A percentile compares a stretch with the other conserved stretches of the same genome.
These are phyloP conservation scores for Aplysina aerophoba DNA, from an alignment of 37 sponge, comb jelly and placozoan genomes.

Conservation along the genomic window DNA sequence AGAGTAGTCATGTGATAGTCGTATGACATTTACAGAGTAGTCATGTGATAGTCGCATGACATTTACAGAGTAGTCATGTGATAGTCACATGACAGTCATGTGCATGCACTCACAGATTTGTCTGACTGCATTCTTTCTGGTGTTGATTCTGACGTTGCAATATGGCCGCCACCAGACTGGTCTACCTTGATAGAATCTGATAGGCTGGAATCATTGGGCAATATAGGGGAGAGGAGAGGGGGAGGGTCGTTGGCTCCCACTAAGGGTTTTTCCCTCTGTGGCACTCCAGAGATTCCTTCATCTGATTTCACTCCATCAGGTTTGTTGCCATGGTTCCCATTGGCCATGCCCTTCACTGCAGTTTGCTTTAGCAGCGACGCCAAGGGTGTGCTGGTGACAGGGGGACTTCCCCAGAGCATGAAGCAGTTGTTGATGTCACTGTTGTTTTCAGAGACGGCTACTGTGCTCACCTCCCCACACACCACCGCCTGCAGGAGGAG, in stretches of 20 bases:
- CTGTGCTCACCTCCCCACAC: constrained; percentile 78
- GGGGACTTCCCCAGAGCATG: constrained; percentile 85
- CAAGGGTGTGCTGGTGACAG: constrained; percentile 60
- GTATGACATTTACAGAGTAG: too few relatives aligned
- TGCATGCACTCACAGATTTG: too few relatives aligned
- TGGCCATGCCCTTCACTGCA: background rate
- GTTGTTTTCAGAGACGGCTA: constrained; percentile 72
- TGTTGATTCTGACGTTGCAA: too few relatives aligned
- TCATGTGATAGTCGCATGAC: too few relatives aligned
- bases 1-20: too few relatives aligned
- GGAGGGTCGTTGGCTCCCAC: constrained; percentile 15
- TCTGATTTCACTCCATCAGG: too few relatives aligned
- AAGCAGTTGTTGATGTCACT: constrained; percentile 52
- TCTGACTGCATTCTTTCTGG: too few relatives aligned
- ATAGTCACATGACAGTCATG: too few relatives aligned
- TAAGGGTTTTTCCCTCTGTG: background rate
- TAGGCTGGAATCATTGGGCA: background rate
- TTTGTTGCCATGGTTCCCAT: constrained; percentile 13
- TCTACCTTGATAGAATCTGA: background rate
- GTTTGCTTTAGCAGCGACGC: constrained; percentile 25
- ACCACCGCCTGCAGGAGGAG: constrained; percentile 63
- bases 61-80: too few relatives aligned
- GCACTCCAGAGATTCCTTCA: background rate
- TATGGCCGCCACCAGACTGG: background rate
- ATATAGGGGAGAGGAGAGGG: background rate